Percentiles rank a stretch among this genome's conserved stretches.
Conservation (phyloP, 2,888 invertebrate species). For the Cheilosia impressa region DNA sequence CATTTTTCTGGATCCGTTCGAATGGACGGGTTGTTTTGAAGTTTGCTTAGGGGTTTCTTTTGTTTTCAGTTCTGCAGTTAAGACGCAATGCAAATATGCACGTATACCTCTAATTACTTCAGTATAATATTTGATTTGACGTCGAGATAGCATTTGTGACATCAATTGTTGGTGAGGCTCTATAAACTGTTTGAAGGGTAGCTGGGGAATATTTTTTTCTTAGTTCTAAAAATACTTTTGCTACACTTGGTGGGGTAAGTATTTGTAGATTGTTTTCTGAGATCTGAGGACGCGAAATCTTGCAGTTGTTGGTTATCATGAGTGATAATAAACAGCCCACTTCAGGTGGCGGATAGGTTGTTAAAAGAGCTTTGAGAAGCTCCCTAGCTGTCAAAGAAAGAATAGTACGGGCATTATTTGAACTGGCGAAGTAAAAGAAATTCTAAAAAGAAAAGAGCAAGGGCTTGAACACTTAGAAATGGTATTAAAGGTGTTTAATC, state of each 20-base stretch:
- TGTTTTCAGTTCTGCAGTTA: not conserved
- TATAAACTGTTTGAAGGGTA: not conserved
- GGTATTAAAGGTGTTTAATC: too few relatives aligned
- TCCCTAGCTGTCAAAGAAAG: too few relatives aligned
- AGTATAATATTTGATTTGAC: not conserved
- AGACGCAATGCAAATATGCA: not conserved
- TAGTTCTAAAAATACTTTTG: not conserved
- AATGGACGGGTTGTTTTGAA: not conserved
- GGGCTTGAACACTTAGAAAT: too few relatives aligned
- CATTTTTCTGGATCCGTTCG: too few relatives aligned
- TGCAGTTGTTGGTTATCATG: too few relatives aligned
- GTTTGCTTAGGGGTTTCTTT: not conserved
- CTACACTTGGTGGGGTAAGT: not conserved
- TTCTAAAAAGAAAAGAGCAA: too few relatives aligned
- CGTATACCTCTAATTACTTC: not conserved
- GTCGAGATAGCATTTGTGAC: not conserved
- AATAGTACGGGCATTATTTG: too few relatives aligned
- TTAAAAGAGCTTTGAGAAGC: too few relatives aligned
- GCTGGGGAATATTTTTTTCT: not conserved
- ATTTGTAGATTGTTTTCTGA: not conserved
- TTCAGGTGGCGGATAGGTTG: too few relatives aligned
- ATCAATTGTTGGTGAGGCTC: not conserved
- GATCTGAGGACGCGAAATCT: not conserved
- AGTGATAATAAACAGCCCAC: too few relatives aligned
- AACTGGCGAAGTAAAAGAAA: too few relatives aligned